These are phyloP conservation scores for Rotaria macrura DNA, from an alignment of 2,888 invertebrate species.

Conservation along the genomic window DNA sequence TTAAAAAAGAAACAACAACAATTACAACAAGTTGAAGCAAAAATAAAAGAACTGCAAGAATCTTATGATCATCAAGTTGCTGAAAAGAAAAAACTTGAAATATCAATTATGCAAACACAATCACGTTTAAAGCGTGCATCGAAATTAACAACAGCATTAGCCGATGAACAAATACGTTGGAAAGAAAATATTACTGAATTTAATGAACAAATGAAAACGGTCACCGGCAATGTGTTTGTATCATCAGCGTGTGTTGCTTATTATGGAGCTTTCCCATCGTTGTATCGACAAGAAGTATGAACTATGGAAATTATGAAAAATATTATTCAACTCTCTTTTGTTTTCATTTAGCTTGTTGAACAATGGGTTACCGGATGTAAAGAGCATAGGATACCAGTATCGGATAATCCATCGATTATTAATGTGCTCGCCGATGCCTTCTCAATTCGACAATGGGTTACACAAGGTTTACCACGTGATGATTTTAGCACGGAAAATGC, in stretches of 20 bases:
- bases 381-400: slow-evolving; percentile 62
- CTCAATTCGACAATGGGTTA: slow-evolving; percentile 58
- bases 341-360: slow-evolving; percentile 55
- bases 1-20: slow-evolving; percentile 69
- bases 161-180: slow-evolving; percentile 77
- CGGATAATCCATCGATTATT: slow-evolving; percentile 58
- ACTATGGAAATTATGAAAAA: too few species aligned
- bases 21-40: slow-evolving; percentile 63
- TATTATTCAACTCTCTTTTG: too few species aligned
- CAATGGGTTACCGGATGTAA: slow-evolving; percentile 63
- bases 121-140: slow-evolving; percentile 70
- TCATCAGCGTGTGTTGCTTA: slow-evolving; percentile 51
- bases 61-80: slow-evolving; percentile 51
- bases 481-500: slow-evolving; percentile 51
- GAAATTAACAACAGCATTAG: slow-evolving; percentile 70
- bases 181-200: slow-evolving; percentile 59
- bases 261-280: slow-evolving; percentile 50
- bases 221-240: slow-evolving; percentile 51
- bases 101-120: slow-evolving; percentile 66
- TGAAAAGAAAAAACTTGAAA: slow-evolving; percentile 64
- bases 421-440: slow-evolving; percentile 49
- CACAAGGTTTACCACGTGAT: slow-evolving; percentile 49
- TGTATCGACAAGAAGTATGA: slow-evolving; percentile 41
- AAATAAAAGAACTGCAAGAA: slow-evolving; percentile 53
- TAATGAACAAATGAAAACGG: slow-evolving; percentile 46